These are phyloP conservation scores for Meteorus cinctellus DNA, from an alignment of 2,888 invertebrate species.

Conservation along the genomic window DNA sequence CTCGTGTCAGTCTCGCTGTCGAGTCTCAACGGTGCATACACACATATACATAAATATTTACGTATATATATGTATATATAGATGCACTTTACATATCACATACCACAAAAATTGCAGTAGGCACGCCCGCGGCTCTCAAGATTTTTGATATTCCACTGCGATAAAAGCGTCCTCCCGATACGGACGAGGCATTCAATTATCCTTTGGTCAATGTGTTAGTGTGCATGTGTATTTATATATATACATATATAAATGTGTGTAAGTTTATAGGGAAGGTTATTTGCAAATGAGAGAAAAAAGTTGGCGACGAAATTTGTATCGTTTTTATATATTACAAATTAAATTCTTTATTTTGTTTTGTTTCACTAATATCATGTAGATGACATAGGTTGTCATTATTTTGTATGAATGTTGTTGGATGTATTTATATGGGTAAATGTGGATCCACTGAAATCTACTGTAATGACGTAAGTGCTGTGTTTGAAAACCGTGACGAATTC, in stretches of 20 bases:
- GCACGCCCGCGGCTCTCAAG: conserved; percentile 50
- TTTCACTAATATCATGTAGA: background rate
- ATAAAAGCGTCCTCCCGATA: conserved; percentile 50
- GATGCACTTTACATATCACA: conserved; percentile 56
- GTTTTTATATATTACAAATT: background rate
- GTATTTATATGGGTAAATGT: conserved; percentile 1
- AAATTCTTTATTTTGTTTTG: background rate
- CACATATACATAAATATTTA: conserved; percentile 32
- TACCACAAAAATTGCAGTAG: conserved; percentile 57
- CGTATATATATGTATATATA: conserved; percentile 20
- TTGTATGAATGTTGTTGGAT: background rate
- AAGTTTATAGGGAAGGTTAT: background rate
- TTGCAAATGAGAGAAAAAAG: background rate
- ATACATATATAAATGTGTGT: background rate
- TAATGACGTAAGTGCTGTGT: conserved; percentile 35
- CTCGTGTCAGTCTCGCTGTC: conserved; percentile 32
- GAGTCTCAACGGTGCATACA: conserved; percentile 11
- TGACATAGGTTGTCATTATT: background rate
- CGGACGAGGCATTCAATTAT: conserved; percentile 51
- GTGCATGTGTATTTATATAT: conserved; percentile 15
- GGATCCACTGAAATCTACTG: conserved; percentile 3
- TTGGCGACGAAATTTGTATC: background rate
- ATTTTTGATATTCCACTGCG: conserved; percentile 60
- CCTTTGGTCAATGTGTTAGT: conserved; percentile 29
- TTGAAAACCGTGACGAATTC: conserved; percentile 42